Percentiles rank a stretch among this genome's conserved stretches.
These are phyloP conservation scores for Acromyrmex charruanus DNA, from an alignment of 1,140 invertebrate species.

Conservation along the genomic window DNA sequence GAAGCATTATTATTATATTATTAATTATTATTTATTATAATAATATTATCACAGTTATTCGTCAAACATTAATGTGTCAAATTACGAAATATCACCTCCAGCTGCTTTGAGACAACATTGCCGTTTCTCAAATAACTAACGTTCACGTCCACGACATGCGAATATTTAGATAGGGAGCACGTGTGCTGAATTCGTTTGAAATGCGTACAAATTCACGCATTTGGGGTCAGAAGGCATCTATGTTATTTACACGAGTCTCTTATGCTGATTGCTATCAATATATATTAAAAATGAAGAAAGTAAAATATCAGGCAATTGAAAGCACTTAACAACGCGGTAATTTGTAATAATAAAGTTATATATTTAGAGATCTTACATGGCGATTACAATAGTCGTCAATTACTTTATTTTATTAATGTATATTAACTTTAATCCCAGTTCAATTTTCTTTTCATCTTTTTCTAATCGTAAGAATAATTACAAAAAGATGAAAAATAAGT, in stretches of 20 bases:
- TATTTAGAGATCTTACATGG: too few relatives aligned
- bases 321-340: too few relatives aligned
- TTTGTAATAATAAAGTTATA: too few relatives aligned
- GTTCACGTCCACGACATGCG: neutral
- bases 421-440: too few relatives aligned
- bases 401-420: too few relatives aligned
- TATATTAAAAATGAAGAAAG: too few relatives aligned
- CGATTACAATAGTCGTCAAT: too few relatives aligned
- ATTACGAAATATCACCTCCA: slow-evolving; percentile 1
- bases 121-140: neutral
- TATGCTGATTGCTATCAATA: too few relatives aligned
- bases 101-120: neutral
- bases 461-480: too few relatives aligned
- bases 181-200: neutral
- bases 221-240: neutral
- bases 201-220: slow-evolving; percentile 1
- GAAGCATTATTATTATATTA: slow-evolving; percentile 10
- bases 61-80: slow-evolving; percentile 10
- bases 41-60: slow-evolving; percentile 1
- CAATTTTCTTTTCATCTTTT: too few relatives aligned
- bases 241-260: neutral
- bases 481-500: too few relatives aligned
- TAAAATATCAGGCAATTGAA: too few relatives aligned
- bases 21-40: slow-evolving; percentile 8
- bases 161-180: slow-evolving; percentile 22